Percentiles rank a stretch among this genome's conserved stretches.
Conservation (phyloP, 2,113 vertebrate genomes). For the Himantopus leucocephalus region DNA sequence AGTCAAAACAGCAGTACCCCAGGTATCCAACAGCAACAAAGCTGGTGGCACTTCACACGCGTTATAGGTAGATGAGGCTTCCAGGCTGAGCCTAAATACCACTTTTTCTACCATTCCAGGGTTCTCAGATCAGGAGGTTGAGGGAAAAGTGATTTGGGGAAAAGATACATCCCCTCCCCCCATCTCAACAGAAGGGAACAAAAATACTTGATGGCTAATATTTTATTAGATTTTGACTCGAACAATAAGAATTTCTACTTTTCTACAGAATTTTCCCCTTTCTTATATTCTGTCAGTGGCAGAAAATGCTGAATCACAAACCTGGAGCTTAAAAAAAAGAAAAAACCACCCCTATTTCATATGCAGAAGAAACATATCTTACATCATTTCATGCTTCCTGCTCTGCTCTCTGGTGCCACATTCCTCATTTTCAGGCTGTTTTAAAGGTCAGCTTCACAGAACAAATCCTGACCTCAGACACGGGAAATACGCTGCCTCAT, state of each 20-base stretch:
- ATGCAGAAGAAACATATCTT: conserved; percentile 43
- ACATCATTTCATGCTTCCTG: conserved; percentile 57
- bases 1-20: not conserved
- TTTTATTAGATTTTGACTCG: not conserved
- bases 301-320: conserved; percentile 65
- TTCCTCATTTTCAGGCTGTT: conserved; percentile 59
- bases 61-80: not conserved
- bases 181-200: not conserved
- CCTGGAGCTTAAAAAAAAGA: not conserved
- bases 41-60: not conserved
- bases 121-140: not conserved
- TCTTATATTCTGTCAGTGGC: not conserved
- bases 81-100: not conserved
- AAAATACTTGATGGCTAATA: not conserved
- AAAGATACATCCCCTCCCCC: not conserved
- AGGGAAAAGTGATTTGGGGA: not conserved
- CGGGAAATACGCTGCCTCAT: conserved; percentile 52
- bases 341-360: not conserved
- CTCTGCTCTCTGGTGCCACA: conserved; percentile 38
- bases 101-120: not conserved
- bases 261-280: not conserved
- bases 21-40: not conserved
- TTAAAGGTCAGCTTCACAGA: conserved; percentile 60
- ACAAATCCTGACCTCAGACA: conserved; percentile 49
- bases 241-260: not conserved